These are phyloP conservation scores for Pygmarrhopalites habei DNA, from an alignment of 1,140 invertebrate species.

Conservation along the genomic window DNA sequence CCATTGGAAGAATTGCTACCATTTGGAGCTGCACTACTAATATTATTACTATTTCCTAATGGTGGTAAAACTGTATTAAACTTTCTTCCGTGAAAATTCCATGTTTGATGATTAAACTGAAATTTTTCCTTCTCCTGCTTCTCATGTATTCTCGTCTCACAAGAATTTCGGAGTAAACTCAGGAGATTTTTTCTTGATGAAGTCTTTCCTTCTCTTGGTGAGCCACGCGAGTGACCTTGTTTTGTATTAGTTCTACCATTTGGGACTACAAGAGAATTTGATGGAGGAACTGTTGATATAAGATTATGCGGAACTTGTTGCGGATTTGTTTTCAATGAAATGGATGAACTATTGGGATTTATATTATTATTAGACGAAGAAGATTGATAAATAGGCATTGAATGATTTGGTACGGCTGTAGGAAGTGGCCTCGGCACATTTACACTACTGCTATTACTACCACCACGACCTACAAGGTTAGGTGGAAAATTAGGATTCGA, in stretches of 20 bases:
- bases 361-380: too few species aligned
- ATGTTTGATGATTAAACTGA: conserved; percentile 39
- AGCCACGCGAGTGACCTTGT: neutral
- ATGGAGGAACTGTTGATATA: too few species aligned
- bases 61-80: conserved; percentile 31
- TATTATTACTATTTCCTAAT: conserved; percentile 5
- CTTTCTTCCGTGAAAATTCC: conserved; percentile 39
- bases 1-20: conserved; percentile 10
- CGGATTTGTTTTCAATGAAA: too few species aligned
- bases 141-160: conserved; percentile 34
- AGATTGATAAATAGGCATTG: too few species aligned
- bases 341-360: too few species aligned
- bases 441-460: too few species aligned
- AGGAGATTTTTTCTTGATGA: conserved; percentile 35
- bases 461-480: too few species aligned
- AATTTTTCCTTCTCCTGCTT: conserved; percentile 39
- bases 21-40: conserved; percentile 5
- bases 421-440: too few species aligned
- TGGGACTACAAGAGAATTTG: too few species aligned
- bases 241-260: neutral
- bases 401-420: too few species aligned
- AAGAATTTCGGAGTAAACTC: conserved; percentile 31
- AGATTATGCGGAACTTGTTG: too few species aligned
- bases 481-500: too few species aligned
- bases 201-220: neutral